phyloP scores from a whole-genome alignment of 2,797 vertebrate species.

The Siniperca obscura region DNA sequence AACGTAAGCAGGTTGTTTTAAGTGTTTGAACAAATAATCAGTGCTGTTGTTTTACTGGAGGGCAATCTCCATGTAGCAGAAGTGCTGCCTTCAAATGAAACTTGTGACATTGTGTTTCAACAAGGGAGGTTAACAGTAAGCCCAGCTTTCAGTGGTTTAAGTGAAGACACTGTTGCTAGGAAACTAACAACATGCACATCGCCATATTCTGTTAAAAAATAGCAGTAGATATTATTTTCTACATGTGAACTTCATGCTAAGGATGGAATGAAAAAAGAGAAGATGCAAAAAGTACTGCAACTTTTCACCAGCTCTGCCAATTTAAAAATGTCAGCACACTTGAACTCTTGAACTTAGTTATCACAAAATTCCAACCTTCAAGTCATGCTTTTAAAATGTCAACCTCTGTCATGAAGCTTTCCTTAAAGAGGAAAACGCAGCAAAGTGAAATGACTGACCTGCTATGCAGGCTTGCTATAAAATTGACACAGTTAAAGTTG shows the following conservation, averaged over 20 bases:
- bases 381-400: slow-evolving; percentile 3
- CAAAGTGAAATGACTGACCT: not conserved
- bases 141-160: not conserved
- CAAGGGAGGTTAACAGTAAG: not conserved
- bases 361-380: not conserved
- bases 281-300: not conserved
- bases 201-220: not conserved
- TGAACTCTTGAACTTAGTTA: not conserved
- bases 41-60: not conserved
- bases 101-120: not conserved
- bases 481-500: not conserved
- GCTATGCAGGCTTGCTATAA: not conserved
- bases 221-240: not conserved
- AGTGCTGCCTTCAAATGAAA: not conserved
- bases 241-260: too few relatives aligned
- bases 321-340: slow-evolving; percentile 7
- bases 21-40: too few relatives aligned
- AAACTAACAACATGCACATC: not conserved
- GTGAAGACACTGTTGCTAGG: not conserved
- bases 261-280: not conserved
- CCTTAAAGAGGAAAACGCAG: not conserved
- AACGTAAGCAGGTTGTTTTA: not conserved
- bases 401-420: not conserved
- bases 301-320: not conserved
- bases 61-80: not conserved